A percentile compares a stretch with the other conserved stretches of the same genome.
phyloP scores from a whole-genome alignment of 2,113 vertebrate genomes.

The Ochotona curzoniae region DNA sequence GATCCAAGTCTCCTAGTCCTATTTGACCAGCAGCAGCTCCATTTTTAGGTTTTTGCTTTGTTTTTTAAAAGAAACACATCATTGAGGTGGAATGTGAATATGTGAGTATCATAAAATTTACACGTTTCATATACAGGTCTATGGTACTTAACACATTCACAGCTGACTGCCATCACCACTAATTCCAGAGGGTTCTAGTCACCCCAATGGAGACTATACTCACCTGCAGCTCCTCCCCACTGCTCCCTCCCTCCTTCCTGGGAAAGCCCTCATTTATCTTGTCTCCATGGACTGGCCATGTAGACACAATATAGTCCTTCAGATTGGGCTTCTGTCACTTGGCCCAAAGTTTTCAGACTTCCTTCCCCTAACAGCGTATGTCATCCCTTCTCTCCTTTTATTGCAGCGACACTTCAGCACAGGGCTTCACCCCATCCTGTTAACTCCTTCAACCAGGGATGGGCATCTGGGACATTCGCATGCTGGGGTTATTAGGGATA shows the following conservation, averaged over 20 bases:
- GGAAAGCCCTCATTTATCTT: not conserved
- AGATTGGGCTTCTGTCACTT: not conserved
- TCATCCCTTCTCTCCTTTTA: not conserved
- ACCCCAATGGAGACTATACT: not conserved
- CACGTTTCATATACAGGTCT: not conserved
- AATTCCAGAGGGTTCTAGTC: not conserved
- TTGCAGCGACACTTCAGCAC: accelerated
- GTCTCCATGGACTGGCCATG: not conserved
- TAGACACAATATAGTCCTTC: accelerated
- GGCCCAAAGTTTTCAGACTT: too few relatives aligned
- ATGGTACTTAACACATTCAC: not conserved
- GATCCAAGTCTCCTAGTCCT: too few relatives aligned
- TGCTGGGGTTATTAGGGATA: not conserved
- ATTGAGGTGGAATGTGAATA: not conserved
- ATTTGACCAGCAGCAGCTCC: not conserved
- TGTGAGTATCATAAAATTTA: not conserved
- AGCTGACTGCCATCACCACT: not conserved
- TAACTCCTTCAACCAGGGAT: not conserved
- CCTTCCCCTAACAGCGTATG: accelerated
- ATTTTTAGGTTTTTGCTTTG: not conserved
- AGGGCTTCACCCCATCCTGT: accelerated
- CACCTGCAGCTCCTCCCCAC: not conserved
- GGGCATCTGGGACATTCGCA: not conserved
- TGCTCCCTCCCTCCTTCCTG: too few relatives aligned
- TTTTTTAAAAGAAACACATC: not conserved